phyloP scores from a whole-genome alignment of 2,888 invertebrate genomes.

The Drosophila birchii region DNA sequence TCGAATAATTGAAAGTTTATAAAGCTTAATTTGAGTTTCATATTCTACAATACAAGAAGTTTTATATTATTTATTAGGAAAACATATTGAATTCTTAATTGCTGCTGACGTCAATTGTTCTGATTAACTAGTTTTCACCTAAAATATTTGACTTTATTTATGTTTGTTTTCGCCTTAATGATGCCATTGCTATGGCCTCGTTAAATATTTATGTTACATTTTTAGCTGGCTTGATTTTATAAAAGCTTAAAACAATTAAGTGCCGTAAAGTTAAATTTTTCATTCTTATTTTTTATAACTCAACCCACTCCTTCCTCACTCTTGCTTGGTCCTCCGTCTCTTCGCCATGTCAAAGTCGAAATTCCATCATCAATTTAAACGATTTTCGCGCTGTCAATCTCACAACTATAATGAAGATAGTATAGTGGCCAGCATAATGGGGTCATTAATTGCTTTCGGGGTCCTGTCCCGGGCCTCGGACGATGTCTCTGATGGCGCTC shows the following conservation, averaged over 20 bases:
- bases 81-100: neutral
- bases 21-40: neutral
- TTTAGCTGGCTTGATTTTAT: neutral
- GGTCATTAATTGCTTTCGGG: conserved; percentile 18
- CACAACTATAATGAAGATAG: conserved; percentile 18
- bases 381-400: conserved; percentile 15
- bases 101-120: neutral
- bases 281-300: conserved; percentile 4
- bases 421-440: conserved; percentile 14
- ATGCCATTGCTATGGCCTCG: neutral
- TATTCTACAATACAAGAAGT: too few species aligned
- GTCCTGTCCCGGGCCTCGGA: neutral
- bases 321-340: neutral
- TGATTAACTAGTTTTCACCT: neutral
- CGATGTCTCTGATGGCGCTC: conserved; percentile 7
- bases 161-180: neutral
- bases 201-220: conserved; percentile 1
- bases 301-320: neutral
- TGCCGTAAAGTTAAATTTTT: neutral
- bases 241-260: neutral
- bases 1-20: conserved; percentile 2
- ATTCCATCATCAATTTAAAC: conserved; percentile 19
- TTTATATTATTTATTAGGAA: neutral
- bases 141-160: neutral
- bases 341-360: conserved; percentile 1